These are phyloP conservation scores for Aurelia sp. DNA, from an alignment of 30 jellyfish, hydroid and myxozoan genomes.

Conservation along the genomic window DNA sequence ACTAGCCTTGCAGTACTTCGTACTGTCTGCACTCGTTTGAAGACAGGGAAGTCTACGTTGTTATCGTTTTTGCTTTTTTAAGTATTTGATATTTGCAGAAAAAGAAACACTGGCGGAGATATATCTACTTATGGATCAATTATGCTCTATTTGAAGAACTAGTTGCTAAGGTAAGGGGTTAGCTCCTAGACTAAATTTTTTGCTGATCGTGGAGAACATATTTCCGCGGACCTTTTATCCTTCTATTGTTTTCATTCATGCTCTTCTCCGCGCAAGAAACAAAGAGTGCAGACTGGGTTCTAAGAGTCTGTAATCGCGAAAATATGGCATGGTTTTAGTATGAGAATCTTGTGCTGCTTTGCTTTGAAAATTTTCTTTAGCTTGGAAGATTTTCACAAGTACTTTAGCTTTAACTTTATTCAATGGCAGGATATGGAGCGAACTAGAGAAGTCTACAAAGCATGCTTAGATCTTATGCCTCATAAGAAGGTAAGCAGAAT, in stretches of 20 bases:
- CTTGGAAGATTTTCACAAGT: background rate
- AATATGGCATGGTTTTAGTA: too few relatives aligned
- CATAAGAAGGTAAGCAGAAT: conserved; percentile 85
- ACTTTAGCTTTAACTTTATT: background rate
- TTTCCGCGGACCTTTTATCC: too few relatives aligned
- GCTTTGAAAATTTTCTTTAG: background rate
- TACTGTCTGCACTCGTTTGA: too few relatives aligned
- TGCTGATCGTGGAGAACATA: too few relatives aligned
- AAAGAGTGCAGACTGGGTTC: too few relatives aligned
- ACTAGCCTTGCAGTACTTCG: too few relatives aligned
- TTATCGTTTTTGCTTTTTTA: background rate
- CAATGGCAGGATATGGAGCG: conserved; percentile 71
- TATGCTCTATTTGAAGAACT: conserved; percentile 96
- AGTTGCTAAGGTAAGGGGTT: conserved; percentile 72
- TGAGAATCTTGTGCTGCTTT: too few relatives aligned
- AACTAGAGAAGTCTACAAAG: conserved; percentile 92
- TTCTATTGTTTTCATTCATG: too few relatives aligned
- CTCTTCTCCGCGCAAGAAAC: too few relatives aligned
- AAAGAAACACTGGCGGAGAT: conserved; percentile 97
- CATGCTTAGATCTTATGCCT: conserved; percentile 95
- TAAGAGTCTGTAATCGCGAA: too few relatives aligned
- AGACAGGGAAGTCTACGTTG: too few relatives aligned
- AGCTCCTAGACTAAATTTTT: too few relatives aligned
- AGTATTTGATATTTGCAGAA: conserved; percentile 43
- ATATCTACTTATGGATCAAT: conserved; percentile 92